These are phyloP conservation scores for Azemiops feae DNA, from an alignment of 2,113 vertebrate species.

Conservation along the genomic window DNA sequence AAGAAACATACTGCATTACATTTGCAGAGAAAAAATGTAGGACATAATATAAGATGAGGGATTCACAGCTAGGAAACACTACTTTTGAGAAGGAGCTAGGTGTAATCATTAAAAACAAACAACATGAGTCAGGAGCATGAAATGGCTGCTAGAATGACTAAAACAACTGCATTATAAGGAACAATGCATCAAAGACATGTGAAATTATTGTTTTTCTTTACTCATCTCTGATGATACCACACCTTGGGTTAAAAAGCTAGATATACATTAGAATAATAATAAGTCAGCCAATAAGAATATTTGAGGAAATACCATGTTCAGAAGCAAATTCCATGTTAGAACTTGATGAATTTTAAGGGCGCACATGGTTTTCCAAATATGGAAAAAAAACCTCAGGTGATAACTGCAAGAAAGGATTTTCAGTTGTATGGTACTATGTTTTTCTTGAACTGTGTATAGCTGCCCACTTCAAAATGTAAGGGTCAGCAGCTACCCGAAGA, in stretches of 20 bases:
- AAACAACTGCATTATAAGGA: background rate
- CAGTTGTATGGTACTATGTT: background rate
- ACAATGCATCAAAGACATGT: background rate
- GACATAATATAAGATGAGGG: background rate
- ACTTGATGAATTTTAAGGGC: background rate
- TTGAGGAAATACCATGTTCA: background rate
- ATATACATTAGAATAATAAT: background rate
- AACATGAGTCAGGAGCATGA: background rate
- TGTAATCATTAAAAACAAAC: background rate
- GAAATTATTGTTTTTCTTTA: background rate
- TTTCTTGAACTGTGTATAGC: constrained; percentile 3
- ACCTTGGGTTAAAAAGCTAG: background rate
- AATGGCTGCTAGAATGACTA: background rate
- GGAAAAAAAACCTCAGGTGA: background rate
- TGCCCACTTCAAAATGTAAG: background rate
- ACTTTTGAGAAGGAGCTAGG: background rate
- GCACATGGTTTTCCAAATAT: background rate
- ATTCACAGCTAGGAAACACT: background rate
- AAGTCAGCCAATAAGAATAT: background rate
- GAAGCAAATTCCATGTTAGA: background rate
- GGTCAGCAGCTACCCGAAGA: too few species aligned
- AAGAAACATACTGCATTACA: background rate
- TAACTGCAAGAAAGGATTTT: background rate
- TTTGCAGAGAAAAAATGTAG: background rate
- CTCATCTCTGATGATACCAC: background rate